Evolutionary conservation across 2,888 invertebrate genomes (phyloP), one percentile per base, ranked within the genome.

Genomic region (Craniophora ligustri): DNA sequence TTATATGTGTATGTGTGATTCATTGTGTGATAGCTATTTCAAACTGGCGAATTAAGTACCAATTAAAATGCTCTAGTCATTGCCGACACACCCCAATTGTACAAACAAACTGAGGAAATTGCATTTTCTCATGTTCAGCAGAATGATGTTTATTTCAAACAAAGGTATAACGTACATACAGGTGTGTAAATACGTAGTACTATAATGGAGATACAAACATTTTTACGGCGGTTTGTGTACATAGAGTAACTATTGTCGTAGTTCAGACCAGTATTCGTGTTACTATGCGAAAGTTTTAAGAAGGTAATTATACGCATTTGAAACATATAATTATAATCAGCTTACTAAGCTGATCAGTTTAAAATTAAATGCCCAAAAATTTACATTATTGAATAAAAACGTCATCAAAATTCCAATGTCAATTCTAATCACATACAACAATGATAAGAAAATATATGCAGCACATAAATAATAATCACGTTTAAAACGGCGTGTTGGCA

Each of bases 51-150:
- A n/a, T n/a, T n/a, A n/a, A n/a, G n/a, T n/a, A n/a, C 26, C 26
- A 26, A 26, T 26, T 10, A 5, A 3, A n/a, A n/a, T 23, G 10
- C n/a, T 50, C 10, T 36, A 36, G 4, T 35, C 40, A 21, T 30
- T 23, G 14, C 31, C 36, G 45, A 61, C 38, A 31, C 18, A 54
- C 50, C 15, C 57, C 70, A 69, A 31, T 57, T 79, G 74, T 44
- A 41, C 62, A 77, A 76, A 81, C 72, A 82, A 65, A 7, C 53
- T 30, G 30, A 64, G 56, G 62, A 65, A 69, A 75, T 69, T 63
- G 48, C 41, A 42, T 66, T 63, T 53, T 56, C 48, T 47, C 48
- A 54, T 39, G 16, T 40, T 41, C 38, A 40, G 16, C 36, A 45
- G 28, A 42, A 59, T 54, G 26, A 15, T 15, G 32, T 21, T 31